Conservation (phyloP, 2,888 invertebrate species). For the Pachymerium ferrugineum region DNA sequence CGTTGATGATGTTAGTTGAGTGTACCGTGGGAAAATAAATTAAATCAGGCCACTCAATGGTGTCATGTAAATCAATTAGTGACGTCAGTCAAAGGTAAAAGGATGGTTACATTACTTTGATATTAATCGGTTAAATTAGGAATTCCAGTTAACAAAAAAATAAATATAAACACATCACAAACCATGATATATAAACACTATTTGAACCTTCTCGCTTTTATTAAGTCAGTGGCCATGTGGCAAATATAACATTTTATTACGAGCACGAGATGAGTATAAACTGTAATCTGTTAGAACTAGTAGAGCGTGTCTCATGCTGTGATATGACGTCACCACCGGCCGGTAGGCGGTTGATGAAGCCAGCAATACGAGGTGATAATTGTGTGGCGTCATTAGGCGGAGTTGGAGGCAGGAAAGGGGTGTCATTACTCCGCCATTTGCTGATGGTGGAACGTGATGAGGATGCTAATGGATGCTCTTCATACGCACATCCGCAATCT, state of each 20-base stretch:
- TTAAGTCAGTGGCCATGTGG: neutral
- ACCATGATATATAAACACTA: no score
- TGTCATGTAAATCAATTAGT: neutral
- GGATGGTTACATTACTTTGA: no score
- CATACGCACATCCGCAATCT: conserved; percentile 4
- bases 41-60: neutral
- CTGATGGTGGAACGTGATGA: conserved; percentile 8
- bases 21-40: neutral
- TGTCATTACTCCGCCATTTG: conserved; percentile 4
- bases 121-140: no score
- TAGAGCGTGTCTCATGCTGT: neutral
- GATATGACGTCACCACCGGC: neutral
- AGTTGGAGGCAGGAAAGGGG: conserved; percentile 8
- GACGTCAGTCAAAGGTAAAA: no score
- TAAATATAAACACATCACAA: no score
- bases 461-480: conserved; percentile 9
- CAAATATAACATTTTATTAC: neutral
- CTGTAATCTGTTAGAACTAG: neutral
- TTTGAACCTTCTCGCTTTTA: no score
- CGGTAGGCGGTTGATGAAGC: neutral
- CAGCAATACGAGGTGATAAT: conserved; percentile 4
- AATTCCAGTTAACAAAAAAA: no score
- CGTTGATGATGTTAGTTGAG: neutral
- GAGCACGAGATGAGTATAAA: neutral
- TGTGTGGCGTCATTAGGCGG: conserved; percentile 13